phyloP scores from a whole-genome alignment of 2,797 vertebrate species.

The Luscinia luscinia region DNA sequence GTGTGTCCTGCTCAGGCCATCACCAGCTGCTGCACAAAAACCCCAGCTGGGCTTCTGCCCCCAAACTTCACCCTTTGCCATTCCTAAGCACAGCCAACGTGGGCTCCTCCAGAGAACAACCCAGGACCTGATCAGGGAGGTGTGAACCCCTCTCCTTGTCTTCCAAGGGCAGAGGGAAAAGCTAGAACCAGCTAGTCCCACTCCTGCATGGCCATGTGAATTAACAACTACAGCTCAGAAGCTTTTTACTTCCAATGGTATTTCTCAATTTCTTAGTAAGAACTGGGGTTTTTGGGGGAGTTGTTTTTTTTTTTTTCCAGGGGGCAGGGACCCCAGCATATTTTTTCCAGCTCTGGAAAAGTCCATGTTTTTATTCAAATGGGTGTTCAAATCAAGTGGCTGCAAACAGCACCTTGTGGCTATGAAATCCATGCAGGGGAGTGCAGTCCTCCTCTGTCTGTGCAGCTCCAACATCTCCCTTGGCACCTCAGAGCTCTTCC shows the following conservation, averaged over 20 bases:
- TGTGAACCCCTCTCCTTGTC: not conserved
- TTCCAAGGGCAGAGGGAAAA: not conserved
- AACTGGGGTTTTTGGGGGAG: not conserved
- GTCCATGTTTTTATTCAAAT: not conserved
- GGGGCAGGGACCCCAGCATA: not conserved
- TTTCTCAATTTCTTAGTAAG: not conserved
- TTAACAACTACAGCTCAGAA: not conserved
- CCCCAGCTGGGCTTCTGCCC: not conserved
- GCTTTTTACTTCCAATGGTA: not conserved
- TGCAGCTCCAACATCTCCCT: not conserved
- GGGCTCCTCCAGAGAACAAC: not conserved
- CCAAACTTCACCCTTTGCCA: not conserved
- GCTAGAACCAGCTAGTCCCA: not conserved
- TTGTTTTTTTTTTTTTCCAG: not conserved
- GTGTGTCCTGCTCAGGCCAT: not conserved
- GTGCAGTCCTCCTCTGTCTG: not conserved
- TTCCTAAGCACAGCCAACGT: not conserved
- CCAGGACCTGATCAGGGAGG: not conserved
- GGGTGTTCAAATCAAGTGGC: not conserved
- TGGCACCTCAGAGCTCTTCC: not conserved
- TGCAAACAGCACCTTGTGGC: not conserved
- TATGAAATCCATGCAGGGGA: fast-evolving
- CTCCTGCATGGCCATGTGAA: fast-evolving
- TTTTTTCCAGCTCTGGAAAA: not conserved
- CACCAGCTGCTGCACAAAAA: not conserved